Conservation (phyloP, 2,113 vertebrate species). For the Corydoras maculifer region DNA sequence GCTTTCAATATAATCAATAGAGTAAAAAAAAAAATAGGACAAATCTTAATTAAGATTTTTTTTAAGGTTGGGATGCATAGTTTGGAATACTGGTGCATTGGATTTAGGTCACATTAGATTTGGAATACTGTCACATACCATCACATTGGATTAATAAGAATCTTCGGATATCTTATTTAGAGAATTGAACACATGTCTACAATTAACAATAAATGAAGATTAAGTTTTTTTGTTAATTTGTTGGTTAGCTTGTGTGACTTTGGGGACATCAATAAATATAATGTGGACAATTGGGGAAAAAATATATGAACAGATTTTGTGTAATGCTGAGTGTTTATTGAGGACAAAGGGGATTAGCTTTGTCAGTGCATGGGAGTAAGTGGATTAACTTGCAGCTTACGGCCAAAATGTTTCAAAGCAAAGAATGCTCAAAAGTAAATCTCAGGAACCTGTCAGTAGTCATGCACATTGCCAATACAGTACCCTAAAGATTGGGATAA, state of each 20-base stretch:
- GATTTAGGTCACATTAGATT: no score
- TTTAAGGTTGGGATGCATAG: no score
- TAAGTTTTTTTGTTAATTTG: background rate
- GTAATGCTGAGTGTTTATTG: background rate
- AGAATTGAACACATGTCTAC: background rate
- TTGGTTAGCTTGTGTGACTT: background rate
- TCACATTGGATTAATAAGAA: no score
- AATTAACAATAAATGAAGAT: background rate
- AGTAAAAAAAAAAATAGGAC: no score
- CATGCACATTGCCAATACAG: slow-evolving; percentile 78
- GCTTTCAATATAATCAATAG: no score
- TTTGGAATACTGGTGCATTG: no score
- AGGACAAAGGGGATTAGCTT: slow-evolving; percentile 68
- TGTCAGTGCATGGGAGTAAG: slow-evolving; percentile 50
- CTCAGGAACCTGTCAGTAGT: slow-evolving; percentile 87
- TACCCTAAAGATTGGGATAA: slow-evolving; percentile 85
- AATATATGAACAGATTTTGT: no score
- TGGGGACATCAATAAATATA: background rate
- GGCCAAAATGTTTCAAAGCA: slow-evolving; percentile 96
- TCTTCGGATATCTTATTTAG: no score
- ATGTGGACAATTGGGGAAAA: no score
- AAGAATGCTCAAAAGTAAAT: slow-evolving; percentile 83
- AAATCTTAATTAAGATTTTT: no score
- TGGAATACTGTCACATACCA: no score
- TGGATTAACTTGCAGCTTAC: slow-evolving; percentile 93